These are phyloP conservation scores for Morpho deidamia DNA, from an alignment of 2,888 invertebrate species.

Conservation along the genomic window DNA sequence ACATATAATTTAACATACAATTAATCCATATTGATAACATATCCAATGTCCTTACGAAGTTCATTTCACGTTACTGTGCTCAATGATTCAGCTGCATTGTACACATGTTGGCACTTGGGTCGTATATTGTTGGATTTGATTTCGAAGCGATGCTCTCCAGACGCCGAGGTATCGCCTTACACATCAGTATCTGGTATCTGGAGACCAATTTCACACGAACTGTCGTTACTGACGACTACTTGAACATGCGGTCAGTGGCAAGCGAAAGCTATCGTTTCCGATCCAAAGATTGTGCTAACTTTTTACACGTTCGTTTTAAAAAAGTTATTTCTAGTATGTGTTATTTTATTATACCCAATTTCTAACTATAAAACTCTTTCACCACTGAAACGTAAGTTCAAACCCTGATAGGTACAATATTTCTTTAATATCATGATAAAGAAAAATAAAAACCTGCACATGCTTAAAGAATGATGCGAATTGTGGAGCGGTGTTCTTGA, in stretches of 20 bases:
- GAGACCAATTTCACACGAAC: constrained; percentile 60
- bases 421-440: no score
- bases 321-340: no score
- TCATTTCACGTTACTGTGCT: constrained; percentile 28
- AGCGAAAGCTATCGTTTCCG: constrained; percentile 15
- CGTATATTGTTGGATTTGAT: constrained; percentile 50
- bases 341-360: no score
- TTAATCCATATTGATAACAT: constrained; percentile 1
- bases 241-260: constrained; percentile 17
- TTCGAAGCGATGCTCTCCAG: constrained; percentile 62
- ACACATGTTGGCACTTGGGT: constrained; percentile 57
- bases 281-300: background rate
- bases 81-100: constrained; percentile 47
- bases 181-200: constrained; percentile 36
- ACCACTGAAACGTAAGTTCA: no score
- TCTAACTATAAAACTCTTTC: no score
- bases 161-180: constrained; percentile 67
- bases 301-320: no score
- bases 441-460: no score
- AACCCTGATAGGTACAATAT: no score
- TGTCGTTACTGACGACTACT: constrained; percentile 33
- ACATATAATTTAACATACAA: background rate
- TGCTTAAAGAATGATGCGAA: no score
- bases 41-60: constrained; percentile 24
- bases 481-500: no score